Evolutionary conservation across 2,888 invertebrate genomes (phyloP), one percentile per base, ranked within the genome.

Genomic region (Synanthedon tipuliformis): DNA sequence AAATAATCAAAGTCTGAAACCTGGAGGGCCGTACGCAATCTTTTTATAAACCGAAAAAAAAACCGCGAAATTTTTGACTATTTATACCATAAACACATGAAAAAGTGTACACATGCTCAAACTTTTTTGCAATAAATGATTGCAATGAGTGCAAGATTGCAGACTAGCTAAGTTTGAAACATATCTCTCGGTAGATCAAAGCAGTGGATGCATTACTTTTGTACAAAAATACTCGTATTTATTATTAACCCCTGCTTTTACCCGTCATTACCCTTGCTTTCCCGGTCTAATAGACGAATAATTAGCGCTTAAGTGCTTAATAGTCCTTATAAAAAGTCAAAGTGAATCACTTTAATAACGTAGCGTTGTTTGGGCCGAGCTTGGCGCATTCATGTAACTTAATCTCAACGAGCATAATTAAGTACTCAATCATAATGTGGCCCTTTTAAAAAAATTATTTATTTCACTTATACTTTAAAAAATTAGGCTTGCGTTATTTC

Each of bases 191-290:
- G 27, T 27, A 27, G 18, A n/a, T n/a, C n/a, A n/a, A n/a, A n/a
- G n/a, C n/a, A n/a, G n/a, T n/a, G n/a, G n/a, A n/a, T n/a, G n/a
- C n/a, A 52, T 4, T 49, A 18, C 15, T 11, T 18, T 27, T 48
- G 48, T 52, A 52, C n/a, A 52, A 45, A 51, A 52, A 52, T 52
- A 12, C 48, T 52, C 52, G 16, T 16, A 40, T 40, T 5, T 23
- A 23, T 23, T 23, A 23, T 23, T 23, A 23, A 23, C 23, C 23
- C 0, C 5, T 5, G 23, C 23, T 48, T 10, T 49, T 49, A n/a
- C 27, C 52, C 2, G 52, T 52, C 27, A 11, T 13, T 18, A 16
- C 49, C 49, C 49, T 49, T 18, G 12, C 11, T 18, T 49, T 49
- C 15, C 7, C 13, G 23, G 49, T 49, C 49, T 49, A 16, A 49